Conservation (phyloP, 2,888 invertebrate genomes). For the Theodoxus fluviatilis region DNA sequence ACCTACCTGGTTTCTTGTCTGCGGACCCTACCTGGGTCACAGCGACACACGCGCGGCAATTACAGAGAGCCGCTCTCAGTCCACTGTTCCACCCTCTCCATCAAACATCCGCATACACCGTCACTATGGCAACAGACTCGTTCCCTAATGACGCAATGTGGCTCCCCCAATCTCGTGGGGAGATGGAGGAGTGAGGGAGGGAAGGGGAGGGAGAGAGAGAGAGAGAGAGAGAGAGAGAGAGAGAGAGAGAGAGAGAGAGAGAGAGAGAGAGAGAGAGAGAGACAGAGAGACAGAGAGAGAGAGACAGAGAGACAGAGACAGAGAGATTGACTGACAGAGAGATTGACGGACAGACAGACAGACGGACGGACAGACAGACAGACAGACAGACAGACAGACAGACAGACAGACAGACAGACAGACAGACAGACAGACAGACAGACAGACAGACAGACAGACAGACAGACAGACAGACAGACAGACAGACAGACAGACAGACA, state of each 20-base stretch:
- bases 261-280: constrained; percentile 7
- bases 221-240: background rate
- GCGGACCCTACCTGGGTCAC: too few relatives aligned
- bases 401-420: constrained; percentile 6
- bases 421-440: constrained; percentile 1
- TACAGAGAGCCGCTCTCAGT: too few relatives aligned
- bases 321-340: too few relatives aligned
- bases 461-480: background rate
- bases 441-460: background rate
- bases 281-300: constrained; percentile 2
- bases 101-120: too few relatives aligned
- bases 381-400: background rate
- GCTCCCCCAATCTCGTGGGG: too few relatives aligned
- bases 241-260: constrained; percentile 10
- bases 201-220: background rate
- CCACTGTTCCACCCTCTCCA: too few relatives aligned
- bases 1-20: too few relatives aligned
- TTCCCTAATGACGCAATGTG: too few relatives aligned
- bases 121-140: too few relatives aligned
- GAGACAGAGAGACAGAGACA: constrained; percentile 11
- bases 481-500: background rate
- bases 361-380: background rate
- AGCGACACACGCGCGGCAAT: too few relatives aligned
- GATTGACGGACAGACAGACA: background rate
- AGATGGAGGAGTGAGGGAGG: background rate